Evolutionary conservation across 2,888 invertebrate genomes (phyloP).

Genomic region (Orchestes rusci): DNA sequence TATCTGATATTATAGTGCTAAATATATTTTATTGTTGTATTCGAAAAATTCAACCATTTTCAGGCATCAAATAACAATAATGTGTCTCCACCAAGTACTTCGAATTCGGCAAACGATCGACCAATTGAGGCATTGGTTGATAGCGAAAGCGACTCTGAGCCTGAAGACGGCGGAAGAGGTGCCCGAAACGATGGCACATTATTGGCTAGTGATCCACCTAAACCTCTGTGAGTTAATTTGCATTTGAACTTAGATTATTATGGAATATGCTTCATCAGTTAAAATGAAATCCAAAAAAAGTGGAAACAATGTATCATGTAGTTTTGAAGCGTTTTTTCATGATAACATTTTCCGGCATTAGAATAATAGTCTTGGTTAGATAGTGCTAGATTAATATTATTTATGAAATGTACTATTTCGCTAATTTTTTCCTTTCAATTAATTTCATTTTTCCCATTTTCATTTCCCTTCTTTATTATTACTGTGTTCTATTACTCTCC

Average conservation of each 20-base stretch:
- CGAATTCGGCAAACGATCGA: conserved; percentile 42
- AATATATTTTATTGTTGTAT: too few species aligned
- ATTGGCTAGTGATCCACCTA: conserved; percentile 92
- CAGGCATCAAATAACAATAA: conserved; percentile 34
- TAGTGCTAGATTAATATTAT: too few species aligned
- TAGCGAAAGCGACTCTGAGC: conserved; percentile 76
- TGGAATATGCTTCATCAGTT: too few species aligned
- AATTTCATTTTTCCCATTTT: conserved; percentile 18
- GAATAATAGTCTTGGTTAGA: too few species aligned
- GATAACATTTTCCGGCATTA: too few species aligned
- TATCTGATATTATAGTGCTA: too few species aligned
- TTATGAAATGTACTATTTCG: too few species aligned
- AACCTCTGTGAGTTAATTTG: conserved; percentile 76
- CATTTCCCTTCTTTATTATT: conserved; percentile 23
- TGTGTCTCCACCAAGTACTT: conserved; percentile 35
- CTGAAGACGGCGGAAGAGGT: conserved; percentile 67
- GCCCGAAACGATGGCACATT: conserved; percentile 89
- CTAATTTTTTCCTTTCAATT: conserved; percentile 3
- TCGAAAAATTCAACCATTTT: too few species aligned
- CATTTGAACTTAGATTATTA: too few species aligned
- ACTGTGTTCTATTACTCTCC: conserved; percentile 1
- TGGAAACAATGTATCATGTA: too few species aligned
- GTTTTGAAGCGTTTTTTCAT: too few species aligned
- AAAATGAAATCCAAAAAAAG: too few species aligned
- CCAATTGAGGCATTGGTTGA: conserved; percentile 61